Evolutionary conservation across 2,797 vertebrate genomes (phyloP).

Genomic region (Acanthopagrus latus): DNA sequence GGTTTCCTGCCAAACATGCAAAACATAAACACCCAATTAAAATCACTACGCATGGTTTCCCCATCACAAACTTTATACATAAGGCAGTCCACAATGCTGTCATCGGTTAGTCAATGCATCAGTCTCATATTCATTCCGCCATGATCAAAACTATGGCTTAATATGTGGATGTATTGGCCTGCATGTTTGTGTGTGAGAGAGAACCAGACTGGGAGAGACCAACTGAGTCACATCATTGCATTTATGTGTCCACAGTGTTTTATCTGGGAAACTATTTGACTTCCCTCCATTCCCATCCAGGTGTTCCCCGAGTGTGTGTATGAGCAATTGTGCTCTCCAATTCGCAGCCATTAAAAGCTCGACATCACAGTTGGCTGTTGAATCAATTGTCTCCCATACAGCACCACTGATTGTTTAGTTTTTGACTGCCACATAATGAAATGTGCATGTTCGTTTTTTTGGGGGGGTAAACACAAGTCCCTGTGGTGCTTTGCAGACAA

Average conservation of each 20-base stretch:
- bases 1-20: conserved; percentile 46
- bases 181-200: not conserved
- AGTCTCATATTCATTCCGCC: conserved; percentile 25
- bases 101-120: conserved; percentile 67
- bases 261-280: conserved; percentile 43
- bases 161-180: not conserved
- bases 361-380: conserved; percentile 54
- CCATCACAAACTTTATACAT: conserved; percentile 50
- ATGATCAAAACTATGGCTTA: conserved; percentile 18
- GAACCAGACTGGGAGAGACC: conserved; percentile 22
- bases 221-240: conserved; percentile 14
- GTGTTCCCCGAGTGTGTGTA: conserved; percentile 29
- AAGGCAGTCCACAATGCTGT: conserved; percentile 47
- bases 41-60: conserved; percentile 64
- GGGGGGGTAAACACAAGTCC: conserved; percentile 67
- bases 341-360: conserved; percentile 64
- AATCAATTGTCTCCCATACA: conserved; percentile 58
- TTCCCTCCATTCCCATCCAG: conserved; percentile 36
- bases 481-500: conserved; percentile 65
- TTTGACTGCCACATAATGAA: conserved; percentile 64
- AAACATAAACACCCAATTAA: conserved; percentile 66
- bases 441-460: conserved; percentile 65
- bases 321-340: conserved; percentile 23
- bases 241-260: conserved; percentile 31
- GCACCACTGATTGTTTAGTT: conserved; percentile 56